phyloP scores from a whole-genome alignment of 1,140 invertebrate species.

The Listronotus bonariensis region DNA sequence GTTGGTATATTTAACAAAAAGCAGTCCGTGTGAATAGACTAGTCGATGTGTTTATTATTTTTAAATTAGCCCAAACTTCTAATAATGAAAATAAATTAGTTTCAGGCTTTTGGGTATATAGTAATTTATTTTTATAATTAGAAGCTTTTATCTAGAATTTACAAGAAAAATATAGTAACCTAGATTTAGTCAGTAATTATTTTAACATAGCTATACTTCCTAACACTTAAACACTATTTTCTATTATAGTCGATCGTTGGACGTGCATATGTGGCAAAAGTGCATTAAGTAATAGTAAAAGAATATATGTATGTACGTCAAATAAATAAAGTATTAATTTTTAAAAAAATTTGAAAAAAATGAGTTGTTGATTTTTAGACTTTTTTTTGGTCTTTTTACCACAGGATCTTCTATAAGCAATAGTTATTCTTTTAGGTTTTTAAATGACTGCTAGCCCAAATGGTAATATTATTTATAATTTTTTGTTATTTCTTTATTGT shows the following conservation, averaged over 20 bases:
- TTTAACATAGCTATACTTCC: background rate
- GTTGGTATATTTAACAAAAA: constrained; percentile 13
- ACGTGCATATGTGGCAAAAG: background rate
- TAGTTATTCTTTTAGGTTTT: too few species aligned
- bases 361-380: too few species aligned
- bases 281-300: too few species aligned
- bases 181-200: background rate
- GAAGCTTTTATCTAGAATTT: background rate
- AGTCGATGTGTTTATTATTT: constrained; percentile 23
- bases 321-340: too few species aligned
- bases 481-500: too few species aligned
- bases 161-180: too few species aligned
- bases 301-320: too few species aligned
- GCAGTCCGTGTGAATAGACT: constrained; percentile 19
- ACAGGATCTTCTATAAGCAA: too few species aligned
- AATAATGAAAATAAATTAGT: constrained; percentile 20
- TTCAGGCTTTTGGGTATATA: constrained; percentile 1
- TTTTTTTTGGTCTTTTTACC: too few species aligned
- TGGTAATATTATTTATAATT: too few species aligned
- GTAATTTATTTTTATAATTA: constrained; percentile 18
- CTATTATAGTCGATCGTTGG: background rate
- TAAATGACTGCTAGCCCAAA: too few species aligned
- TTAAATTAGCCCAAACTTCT: constrained; percentile 12
- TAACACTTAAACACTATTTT: constrained; percentile 1
- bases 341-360: too few species aligned